These are phyloP conservation scores for Ethmia dodecea DNA, from an alignment of 2,888 invertebrate genomes.

Conservation along the genomic window DNA sequence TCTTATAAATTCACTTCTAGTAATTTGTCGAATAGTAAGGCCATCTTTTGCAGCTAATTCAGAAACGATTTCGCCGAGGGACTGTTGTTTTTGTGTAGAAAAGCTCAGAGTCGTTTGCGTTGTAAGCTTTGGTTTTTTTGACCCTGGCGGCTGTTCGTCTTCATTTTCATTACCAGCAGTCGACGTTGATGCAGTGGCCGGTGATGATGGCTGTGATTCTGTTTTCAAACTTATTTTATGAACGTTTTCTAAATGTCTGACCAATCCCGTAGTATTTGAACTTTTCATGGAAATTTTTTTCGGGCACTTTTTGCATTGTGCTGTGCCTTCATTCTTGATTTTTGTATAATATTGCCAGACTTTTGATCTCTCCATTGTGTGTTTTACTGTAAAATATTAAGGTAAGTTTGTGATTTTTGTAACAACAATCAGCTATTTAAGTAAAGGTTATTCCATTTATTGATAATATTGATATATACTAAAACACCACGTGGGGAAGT, in stretches of 20 bases:
- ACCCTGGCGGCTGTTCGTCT: not conserved
- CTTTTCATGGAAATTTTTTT: not conserved
- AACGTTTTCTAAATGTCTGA: not conserved
- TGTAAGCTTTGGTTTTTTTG: not conserved
- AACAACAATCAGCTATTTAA: no score
- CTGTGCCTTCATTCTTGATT: not conserved
- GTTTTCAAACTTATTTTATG: not conserved
- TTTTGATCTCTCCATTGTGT: no score
- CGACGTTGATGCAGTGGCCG: not conserved
- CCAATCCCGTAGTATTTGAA: not conserved
- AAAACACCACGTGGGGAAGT: no score
- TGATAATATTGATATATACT: no score
- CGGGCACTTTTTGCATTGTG: not conserved
- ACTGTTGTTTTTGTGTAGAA: not conserved
- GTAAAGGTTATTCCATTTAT: no score
- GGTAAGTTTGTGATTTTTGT: no score
- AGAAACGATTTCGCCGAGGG: not conserved
- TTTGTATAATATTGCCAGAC: not conserved
- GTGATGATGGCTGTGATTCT: not conserved
- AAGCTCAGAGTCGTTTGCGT: no score
- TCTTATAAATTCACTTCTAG: slow-evolving; percentile 9
- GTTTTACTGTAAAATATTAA: no score
- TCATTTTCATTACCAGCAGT: not conserved
- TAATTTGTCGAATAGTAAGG: slow-evolving; percentile 7
- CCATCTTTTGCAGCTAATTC: slow-evolving; percentile 8